Conservation (phyloP, 2,797 vertebrate genomes). For the Avahi laniger region DNA sequence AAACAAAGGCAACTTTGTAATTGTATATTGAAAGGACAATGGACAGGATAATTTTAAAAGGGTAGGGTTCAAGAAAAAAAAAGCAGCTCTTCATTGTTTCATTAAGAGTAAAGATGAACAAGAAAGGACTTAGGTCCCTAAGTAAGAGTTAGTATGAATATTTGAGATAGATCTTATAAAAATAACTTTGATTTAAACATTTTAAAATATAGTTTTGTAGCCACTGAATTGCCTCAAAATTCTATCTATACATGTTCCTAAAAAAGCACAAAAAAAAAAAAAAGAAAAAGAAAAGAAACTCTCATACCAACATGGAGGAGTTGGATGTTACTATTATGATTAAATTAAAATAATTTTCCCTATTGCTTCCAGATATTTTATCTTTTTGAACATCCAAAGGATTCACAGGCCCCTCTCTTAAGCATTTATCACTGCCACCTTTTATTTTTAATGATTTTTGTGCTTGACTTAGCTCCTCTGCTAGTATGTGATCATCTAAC, state of each 20-base stretch:
- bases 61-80: not conserved
- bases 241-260: not conserved
- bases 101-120: not conserved
- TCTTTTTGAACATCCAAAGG: not conserved
- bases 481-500: not conserved
- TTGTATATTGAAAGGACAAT: not conserved
- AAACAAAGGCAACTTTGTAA: not conserved
- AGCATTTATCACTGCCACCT: not conserved
- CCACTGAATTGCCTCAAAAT: not conserved
- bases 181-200: not conserved
- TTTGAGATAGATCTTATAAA: not conserved
- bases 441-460: not conserved
- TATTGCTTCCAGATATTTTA: not conserved
- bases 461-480: not conserved
- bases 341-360: not conserved
- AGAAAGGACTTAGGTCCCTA: not conserved
- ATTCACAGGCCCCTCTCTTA: not conserved
- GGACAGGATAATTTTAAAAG: not conserved
- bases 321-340: not conserved
- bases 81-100: not conserved
- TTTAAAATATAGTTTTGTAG: not conserved
- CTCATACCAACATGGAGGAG: not conserved
- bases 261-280: not conserved
- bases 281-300: not conserved
- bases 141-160: not conserved